Percentiles rank a stretch among this genome's conserved stretches.
These are phyloP conservation scores for Girardinichthys multiradiatus DNA, from an alignment of 2,113 vertebrate species.

Conservation along the genomic window DNA sequence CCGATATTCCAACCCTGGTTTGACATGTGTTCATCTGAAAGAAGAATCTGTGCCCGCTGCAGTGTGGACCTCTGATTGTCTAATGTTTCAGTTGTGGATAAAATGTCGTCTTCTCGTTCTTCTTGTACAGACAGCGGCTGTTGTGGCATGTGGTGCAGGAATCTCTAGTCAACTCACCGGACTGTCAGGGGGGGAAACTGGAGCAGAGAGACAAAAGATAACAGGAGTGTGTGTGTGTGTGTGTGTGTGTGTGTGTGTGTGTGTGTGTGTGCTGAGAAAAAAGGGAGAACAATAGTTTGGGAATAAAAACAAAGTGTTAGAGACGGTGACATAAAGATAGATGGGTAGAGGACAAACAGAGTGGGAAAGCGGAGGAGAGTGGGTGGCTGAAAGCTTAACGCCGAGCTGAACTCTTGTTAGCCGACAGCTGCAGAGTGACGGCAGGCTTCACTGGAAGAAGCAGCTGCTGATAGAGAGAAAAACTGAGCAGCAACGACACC, in stretches of 20 bases:
- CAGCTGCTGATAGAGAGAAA: constrained; percentile 51
- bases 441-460: constrained; percentile 27
- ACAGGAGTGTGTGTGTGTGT: not conserved
- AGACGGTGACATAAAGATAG: constrained; percentile 26
- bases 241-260: not conserved
- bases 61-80: constrained; percentile 9
- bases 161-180: constrained; percentile 25
- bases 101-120: constrained; percentile 20
- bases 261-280: not conserved
- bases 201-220: not conserved
- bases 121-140: constrained; percentile 54
- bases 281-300: not conserved
- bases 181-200: not conserved
- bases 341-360: not conserved
- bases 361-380: not conserved
- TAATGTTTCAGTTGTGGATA: constrained; percentile 42
- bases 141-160: constrained; percentile 48
- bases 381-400: constrained; percentile 55
- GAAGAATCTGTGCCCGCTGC: constrained; percentile 24
- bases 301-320: not conserved
- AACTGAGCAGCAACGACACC: constrained; percentile 28
- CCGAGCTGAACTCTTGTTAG: constrained; percentile 71
- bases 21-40: constrained; percentile 29
- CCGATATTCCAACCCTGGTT: not conserved
- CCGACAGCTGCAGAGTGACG: constrained; percentile 71